Percentiles rank a stretch among this genome's conserved stretches.
These are phyloP conservation scores for Cepaea hortensis DNA, from an alignment of 2,888 invertebrate species.

Conservation along the genomic window DNA sequence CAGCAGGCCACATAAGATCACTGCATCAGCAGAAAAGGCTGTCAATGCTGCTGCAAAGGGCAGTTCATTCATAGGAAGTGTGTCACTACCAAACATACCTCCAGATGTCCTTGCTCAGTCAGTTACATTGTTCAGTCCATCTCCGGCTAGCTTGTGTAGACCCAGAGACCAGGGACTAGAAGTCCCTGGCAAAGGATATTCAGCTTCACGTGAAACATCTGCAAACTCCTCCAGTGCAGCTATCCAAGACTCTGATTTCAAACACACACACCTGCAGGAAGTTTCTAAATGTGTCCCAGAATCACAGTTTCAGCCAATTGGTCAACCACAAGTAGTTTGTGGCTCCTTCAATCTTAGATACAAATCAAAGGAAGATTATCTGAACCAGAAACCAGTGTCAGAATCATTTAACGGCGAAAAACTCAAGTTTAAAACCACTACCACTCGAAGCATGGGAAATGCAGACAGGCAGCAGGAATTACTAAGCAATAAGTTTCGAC, in stretches of 20 bases:
- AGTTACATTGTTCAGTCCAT: background rate
- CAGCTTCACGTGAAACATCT: background rate
- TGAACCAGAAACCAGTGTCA: background rate
- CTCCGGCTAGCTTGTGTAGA: background rate
- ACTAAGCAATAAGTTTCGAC: background rate
- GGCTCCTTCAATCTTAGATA: background rate
- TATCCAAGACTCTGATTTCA: background rate
- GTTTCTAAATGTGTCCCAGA: background rate
- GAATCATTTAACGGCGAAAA: background rate
- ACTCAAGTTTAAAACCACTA: slow-evolving; percentile 15
- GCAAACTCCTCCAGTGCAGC: background rate
- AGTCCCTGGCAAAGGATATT: background rate
- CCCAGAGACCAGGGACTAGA: background rate
- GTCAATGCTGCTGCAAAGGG: background rate
- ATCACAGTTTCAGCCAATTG: background rate
- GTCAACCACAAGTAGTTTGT: slow-evolving; percentile 31
- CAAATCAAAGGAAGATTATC: background rate
- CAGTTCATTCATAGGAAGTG: background rate
- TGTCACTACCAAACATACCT: background rate
- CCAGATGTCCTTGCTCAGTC: background rate
- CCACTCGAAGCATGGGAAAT: background rate
- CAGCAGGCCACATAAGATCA: background rate
- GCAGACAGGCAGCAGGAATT: background rate
- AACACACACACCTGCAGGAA: background rate
- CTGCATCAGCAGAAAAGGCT: background rate